Evolutionary conservation across 2,888 invertebrate species (phyloP).

Genomic region (Palloptera scutellata): DNA sequence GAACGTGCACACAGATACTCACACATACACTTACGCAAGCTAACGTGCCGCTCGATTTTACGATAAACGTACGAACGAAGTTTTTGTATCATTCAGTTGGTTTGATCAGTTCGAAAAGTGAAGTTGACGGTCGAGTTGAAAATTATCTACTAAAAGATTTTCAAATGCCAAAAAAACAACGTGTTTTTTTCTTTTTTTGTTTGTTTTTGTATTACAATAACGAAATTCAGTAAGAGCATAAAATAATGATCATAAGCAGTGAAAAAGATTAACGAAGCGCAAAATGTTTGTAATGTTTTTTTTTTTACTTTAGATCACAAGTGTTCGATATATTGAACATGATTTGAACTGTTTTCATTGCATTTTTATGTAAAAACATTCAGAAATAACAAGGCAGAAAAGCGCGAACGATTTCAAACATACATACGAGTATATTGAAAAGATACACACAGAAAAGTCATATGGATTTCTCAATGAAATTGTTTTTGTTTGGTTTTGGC

Average conservation of each 20-base stretch:
- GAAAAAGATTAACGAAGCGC: slow-evolving; percentile 1
- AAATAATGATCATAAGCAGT: slow-evolving; percentile 6
- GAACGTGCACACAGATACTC: not conserved
- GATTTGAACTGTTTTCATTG: slow-evolving; percentile 15
- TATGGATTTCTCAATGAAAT: slow-evolving; percentile 24
- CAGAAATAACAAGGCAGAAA: slow-evolving; percentile 15
- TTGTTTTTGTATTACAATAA: too few relatives aligned
- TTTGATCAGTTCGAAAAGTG: slow-evolving; percentile 64
- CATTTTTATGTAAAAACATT: not conserved
- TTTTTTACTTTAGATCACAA: too few relatives aligned
- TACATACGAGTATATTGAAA: too few relatives aligned
- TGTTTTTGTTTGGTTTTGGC: slow-evolving; percentile 20
- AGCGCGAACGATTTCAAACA: slow-evolving; percentile 18
- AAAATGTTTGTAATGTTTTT: too few relatives aligned
- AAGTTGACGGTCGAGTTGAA: slow-evolving; percentile 43
- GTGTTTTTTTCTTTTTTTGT: too few relatives aligned
- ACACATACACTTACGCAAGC: not conserved
- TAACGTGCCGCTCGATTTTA: not conserved
- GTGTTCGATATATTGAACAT: too few relatives aligned
- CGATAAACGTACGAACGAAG: slow-evolving; percentile 19
- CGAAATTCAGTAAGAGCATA: not conserved
- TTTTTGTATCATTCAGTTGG: slow-evolving; percentile 49
- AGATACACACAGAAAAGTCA: slow-evolving; percentile 18
- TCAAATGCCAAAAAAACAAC: too few relatives aligned
- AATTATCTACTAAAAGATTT: too few relatives aligned